Evolutionary conservation across 2,888 invertebrate genomes (phyloP).

Genomic region (Dasysyrphus tricinctus): DNA sequence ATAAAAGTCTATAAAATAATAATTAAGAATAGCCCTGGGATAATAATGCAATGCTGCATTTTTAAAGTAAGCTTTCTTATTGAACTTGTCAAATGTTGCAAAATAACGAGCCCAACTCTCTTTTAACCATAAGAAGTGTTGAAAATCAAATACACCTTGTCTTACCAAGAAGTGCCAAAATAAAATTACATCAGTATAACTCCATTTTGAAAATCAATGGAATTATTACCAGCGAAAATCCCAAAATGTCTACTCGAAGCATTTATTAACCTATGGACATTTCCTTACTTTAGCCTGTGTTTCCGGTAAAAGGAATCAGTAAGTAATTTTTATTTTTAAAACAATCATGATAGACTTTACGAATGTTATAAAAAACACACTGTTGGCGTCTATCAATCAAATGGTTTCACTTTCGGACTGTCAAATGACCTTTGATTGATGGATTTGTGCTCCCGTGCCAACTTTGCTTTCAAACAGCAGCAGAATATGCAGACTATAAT

Average conservation of each 20-base stretch:
- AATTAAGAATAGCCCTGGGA: neutral
- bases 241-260: too few relatives aligned
- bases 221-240: too few relatives aligned
- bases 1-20: neutral
- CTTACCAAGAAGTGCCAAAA: too few relatives aligned
- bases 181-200: too few relatives aligned
- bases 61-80: neutral
- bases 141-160: too few relatives aligned
- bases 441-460: conserved; percentile 32
- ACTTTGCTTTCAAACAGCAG: conserved; percentile 12
- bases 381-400: conserved; percentile 20
- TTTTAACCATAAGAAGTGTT: too few relatives aligned
- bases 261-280: too few relatives aligned
- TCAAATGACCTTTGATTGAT: conserved; percentile 43
- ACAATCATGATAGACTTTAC: neutral
- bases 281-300: neutral
- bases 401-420: conserved; percentile 22
- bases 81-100: too few relatives aligned
- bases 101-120: too few relatives aligned
- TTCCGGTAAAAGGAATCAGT: neutral
- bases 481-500: conserved; percentile 13
- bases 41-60: neutral
- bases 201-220: too few relatives aligned
- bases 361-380: neutral
- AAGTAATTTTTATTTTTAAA: neutral